phyloP scores from a whole-genome alignment of 2,113 vertebrate genomes.

The Poicephalus meyeri region DNA sequence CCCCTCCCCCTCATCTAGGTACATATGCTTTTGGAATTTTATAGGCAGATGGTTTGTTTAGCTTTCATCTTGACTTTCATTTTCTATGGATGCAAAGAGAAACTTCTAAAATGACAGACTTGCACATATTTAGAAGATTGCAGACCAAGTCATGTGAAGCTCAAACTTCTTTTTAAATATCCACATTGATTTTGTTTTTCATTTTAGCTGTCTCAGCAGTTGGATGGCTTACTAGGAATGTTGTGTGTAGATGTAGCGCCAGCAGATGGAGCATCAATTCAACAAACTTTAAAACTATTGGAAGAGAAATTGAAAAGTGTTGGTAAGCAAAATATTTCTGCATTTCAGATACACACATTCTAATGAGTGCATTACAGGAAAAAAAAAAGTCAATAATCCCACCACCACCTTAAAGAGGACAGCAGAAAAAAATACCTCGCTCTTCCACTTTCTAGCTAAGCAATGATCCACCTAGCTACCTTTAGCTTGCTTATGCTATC shows the following conservation, averaged over 20 bases:
- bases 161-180: background rate
- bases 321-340: slow-evolving; percentile 79
- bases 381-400: background rate
- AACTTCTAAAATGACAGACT: background rate
- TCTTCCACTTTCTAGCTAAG: background rate
- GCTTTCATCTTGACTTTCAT: background rate
- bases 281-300: slow-evolving; percentile 95
- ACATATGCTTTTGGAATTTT: background rate
- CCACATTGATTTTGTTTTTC: slow-evolving; percentile 24
- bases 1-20: accelerated
- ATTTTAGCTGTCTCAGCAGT: slow-evolving; percentile 92
- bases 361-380: background rate
- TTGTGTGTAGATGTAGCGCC: slow-evolving; percentile 97
- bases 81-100: background rate
- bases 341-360: background rate
- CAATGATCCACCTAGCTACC: background rate
- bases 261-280: slow-evolving; percentile 93
- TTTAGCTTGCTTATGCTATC: background rate
- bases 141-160: background rate
- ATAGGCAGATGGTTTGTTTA: accelerated
- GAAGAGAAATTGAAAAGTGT: slow-evolving; percentile 98
- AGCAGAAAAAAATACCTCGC: accelerated
- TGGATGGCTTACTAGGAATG: slow-evolving; percentile 96
- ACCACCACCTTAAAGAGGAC: accelerated
- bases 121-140: background rate